phyloP scores from a whole-genome alignment of 2,797 vertebrate species.

The Sebastes jordani region DNA sequence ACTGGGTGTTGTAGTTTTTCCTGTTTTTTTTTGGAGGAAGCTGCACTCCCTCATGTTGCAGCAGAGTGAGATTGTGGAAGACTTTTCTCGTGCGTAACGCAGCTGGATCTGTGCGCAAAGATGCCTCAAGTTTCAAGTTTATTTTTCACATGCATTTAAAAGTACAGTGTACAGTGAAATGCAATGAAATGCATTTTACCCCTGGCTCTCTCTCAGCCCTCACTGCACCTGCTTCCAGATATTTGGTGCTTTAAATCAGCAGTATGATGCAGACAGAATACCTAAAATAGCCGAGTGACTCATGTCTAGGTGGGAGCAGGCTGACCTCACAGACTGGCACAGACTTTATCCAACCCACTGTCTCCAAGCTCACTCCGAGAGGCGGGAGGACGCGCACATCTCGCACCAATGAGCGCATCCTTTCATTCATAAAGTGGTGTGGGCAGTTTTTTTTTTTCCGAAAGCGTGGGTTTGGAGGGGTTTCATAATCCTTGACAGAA shows the following conservation, averaged over 20 bases:
- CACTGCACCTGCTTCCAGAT: background rate
- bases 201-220: background rate
- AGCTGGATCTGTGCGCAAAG: background rate
- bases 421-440: conserved; percentile 85
- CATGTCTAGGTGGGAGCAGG: conserved; percentile 50
- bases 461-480: conserved; percentile 77
- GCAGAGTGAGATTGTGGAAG: background rate
- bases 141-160: no score
- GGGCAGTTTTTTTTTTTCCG: conserved; percentile 71
- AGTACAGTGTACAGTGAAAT: no score
- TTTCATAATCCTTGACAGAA: conserved; percentile 83
- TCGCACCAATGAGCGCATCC: conserved; percentile 75
- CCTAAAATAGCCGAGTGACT: conserved; percentile 71
- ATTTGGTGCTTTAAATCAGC: conserved; percentile 14
- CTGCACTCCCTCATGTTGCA: background rate
- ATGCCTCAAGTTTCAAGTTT: background rate
- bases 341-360: conserved; percentile 51
- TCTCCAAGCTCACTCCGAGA: conserved; percentile 18
- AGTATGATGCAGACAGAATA: conserved; percentile 45
- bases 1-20: conserved; percentile 78
- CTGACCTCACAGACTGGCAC: conserved; percentile 68
- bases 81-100: background rate
- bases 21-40: no score
- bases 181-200: no score
- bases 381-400: conserved; percentile 60